Percentiles rank a stretch among this genome's conserved stretches.
Conservation (phyloP, 2,888 invertebrate species). For the Chalcis sispes region DNA sequence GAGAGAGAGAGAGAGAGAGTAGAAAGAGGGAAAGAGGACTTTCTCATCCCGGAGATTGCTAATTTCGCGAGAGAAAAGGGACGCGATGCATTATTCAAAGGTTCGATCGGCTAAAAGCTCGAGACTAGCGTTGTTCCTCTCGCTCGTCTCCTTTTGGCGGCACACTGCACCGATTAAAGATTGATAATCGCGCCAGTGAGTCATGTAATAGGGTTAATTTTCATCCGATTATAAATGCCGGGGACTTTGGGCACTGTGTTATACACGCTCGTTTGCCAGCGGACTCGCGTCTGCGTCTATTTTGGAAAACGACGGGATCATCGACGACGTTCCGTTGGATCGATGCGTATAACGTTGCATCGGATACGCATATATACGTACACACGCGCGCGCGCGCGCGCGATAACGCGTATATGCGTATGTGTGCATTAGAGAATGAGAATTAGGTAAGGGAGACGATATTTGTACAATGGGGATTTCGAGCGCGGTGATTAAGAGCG, state of each 20-base stretch:
- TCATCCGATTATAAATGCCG: slow-evolving; percentile 24
- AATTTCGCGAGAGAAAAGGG: slow-evolving; percentile 43
- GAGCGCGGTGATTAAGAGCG: slow-evolving; percentile 31
- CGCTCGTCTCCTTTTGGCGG: background rate
- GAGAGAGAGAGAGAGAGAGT: background rate
- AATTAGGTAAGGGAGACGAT: slow-evolving; percentile 20
- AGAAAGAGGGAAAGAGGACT: slow-evolving; percentile 5
- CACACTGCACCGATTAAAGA: slow-evolving; percentile 30
- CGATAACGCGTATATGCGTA: too few species aligned
- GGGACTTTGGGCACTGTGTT: background rate
- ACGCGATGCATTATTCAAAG: slow-evolving; percentile 50
- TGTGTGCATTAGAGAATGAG: background rate
- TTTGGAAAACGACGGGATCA: background rate
- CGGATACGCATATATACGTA: too few species aligned
- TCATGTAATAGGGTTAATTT: slow-evolving; percentile 26
- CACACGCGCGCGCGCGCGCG: too few species aligned
- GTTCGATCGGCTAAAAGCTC: slow-evolving; percentile 12
- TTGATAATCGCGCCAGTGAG: slow-evolving; percentile 38
- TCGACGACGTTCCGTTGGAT: background rate
- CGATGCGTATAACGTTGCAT: too few species aligned
- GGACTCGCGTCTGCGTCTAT: background rate
- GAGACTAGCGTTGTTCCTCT: background rate
- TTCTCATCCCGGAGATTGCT: slow-evolving; percentile 49
- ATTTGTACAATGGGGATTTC: slow-evolving; percentile 27
- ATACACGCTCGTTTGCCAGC: background rate